These are phyloP conservation scores for Limnephilus lunatus DNA, from an alignment of 2,888 invertebrate species.

Conservation along the genomic window DNA sequence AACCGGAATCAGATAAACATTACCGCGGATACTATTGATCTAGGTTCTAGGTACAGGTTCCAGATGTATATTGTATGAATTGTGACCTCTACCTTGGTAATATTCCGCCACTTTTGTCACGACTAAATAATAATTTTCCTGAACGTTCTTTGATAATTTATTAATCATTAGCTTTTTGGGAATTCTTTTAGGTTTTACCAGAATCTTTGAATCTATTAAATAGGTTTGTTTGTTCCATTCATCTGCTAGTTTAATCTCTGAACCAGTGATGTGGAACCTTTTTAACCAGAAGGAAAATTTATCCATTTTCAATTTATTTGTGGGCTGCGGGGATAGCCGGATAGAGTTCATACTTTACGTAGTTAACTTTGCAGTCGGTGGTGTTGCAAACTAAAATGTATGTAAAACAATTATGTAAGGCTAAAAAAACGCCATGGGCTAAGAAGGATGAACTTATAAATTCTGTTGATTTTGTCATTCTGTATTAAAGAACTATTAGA, in stretches of 20 bases:
- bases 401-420: too few species aligned
- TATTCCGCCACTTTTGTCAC: not conserved
- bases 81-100: not conserved
- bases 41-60: not conserved
- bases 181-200: not conserved
- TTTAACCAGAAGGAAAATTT: too few species aligned
- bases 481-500: too few species aligned
- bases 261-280: not conserved
- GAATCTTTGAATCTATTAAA: not conserved
- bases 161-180: not conserved
- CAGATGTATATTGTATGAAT: not conserved
- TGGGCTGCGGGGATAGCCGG: too few species aligned
- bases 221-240: not conserved
- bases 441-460: too few species aligned
- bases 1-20: not conserved
- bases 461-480: too few species aligned
- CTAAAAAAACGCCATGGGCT: too few species aligned
- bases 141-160: not conserved
- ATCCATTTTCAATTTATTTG: too few species aligned
- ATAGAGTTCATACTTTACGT: too few species aligned
- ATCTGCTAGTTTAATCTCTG: not conserved
- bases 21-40: not conserved
- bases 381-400: too few species aligned
- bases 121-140: not conserved
- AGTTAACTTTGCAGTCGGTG: too few species aligned